Percentiles rank a stretch among this genome's conserved stretches.
phyloP scores from a whole-genome alignment of 2,888 invertebrate species.

The Diloba caeruleocephala region DNA sequence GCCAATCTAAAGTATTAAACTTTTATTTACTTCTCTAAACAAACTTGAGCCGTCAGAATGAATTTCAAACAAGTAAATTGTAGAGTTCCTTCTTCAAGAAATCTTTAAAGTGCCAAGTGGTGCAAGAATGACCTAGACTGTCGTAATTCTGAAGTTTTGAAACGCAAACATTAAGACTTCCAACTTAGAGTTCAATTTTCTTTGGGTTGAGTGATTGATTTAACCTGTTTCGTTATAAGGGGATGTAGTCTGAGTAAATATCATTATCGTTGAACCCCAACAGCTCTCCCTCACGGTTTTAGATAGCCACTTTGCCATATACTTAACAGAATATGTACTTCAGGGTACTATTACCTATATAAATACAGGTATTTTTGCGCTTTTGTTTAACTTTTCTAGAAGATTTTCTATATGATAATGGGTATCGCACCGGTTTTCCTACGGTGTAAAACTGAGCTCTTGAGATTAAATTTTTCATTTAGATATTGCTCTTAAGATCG shows the following conservation, averaged over 20 bases:
- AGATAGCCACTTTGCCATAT: slow-evolving; percentile 76
- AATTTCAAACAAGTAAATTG: slow-evolving; percentile 81
- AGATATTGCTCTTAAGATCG: too few species aligned
- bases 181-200: slow-evolving; percentile 20
- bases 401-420: not conserved
- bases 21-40: slow-evolving; percentile 70
- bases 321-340: slow-evolving; percentile 50
- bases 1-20: slow-evolving; percentile 70
- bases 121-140: slow-evolving; percentile 63
- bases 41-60: slow-evolving; percentile 75
- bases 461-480: too few species aligned
- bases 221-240: slow-evolving; percentile 55
- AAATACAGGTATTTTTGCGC: slow-evolving; percentile 21
- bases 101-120: slow-evolving; percentile 70
- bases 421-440: too few species aligned
- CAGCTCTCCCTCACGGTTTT: slow-evolving; percentile 69
- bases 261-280: slow-evolving; percentile 81
- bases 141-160: slow-evolving; percentile 9
- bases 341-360: slow-evolving; percentile 33
- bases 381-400: slow-evolving; percentile 4
- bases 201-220: slow-evolving; percentile 10
- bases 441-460: too few species aligned
- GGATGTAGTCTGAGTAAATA: slow-evolving; percentile 73
- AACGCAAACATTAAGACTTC: slow-evolving; percentile 30
- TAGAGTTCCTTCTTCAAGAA: slow-evolving; percentile 73